These are phyloP conservation scores for Australoheros scitulus DNA, from an alignment of 2,113 vertebrate genomes.

Conservation along the genomic window DNA sequence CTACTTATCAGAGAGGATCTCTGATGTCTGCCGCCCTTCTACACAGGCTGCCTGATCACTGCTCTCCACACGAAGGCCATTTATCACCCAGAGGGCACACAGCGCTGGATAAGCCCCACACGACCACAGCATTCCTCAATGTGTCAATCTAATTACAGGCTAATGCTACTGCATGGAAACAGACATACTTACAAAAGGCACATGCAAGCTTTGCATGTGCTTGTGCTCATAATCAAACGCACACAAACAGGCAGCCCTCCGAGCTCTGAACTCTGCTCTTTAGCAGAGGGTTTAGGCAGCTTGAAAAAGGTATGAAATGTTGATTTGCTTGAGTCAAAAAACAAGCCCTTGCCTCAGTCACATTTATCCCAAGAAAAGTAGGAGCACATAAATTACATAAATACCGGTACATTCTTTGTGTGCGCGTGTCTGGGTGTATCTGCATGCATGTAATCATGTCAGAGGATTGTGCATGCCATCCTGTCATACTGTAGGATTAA, in stretches of 20 bases:
- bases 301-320: constrained; percentile 29
- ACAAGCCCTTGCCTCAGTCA: constrained; percentile 39
- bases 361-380: constrained; percentile 28
- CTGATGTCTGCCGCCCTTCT: constrained; percentile 42
- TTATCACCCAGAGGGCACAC: constrained; percentile 57
- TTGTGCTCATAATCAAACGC: constrained; percentile 37
- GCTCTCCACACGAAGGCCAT: constrained; percentile 38
- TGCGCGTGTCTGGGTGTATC: constrained; percentile 16
- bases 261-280: constrained; percentile 61
- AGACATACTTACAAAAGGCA: constrained; percentile 19
- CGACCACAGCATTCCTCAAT: constrained; percentile 53
- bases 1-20: constrained; percentile 40
- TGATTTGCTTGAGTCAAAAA: constrained; percentile 49
- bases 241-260: neutral
- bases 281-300: constrained; percentile 38
- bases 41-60: constrained; percentile 24
- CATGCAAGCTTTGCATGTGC: constrained; percentile 29
- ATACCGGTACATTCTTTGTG: constrained; percentile 7
- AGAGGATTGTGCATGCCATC: constrained; percentile 40
- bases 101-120: constrained; percentile 39
- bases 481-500: constrained; percentile 64
- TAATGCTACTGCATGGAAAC: constrained; percentile 60
- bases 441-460: constrained; percentile 41
- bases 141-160: constrained; percentile 68
- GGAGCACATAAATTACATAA: constrained; percentile 19